Evolutionary conservation across 2,797 vertebrate species (phyloP), one percentile per base, ranked within the genome.

Genomic region (Echeneis naucrates): DNA sequence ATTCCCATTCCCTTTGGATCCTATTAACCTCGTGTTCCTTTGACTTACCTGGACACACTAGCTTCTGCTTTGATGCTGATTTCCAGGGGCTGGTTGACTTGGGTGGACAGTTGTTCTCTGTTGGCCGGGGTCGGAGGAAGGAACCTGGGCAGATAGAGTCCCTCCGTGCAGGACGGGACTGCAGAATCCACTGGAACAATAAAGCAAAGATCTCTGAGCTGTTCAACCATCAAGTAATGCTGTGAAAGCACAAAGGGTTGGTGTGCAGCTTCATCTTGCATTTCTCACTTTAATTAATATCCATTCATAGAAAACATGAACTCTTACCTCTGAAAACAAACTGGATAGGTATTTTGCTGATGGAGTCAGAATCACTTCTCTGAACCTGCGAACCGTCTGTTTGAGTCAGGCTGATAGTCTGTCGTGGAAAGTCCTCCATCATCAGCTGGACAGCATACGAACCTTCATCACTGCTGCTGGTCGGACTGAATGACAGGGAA

Each of bases 361-460:
- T 57, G 0, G 38, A 1, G 3, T 53, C 2, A 1, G 4, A 42
- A 0, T 45, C 1, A 1, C 42, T 81, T 45, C 11, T 32, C 1
- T 0, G 12, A 0, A 8, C 38, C 8, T 51, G 45, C 0, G 0
- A 0, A 0, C 72, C 52, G 12, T 60, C 0, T 0, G 55, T 27
- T 4, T 71, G 19, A 23, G 19, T 77, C 71, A 90, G 50, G 9
- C 1, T 73, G 53, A 88, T 78, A 0, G 0, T 45, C 63, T 80
- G 33, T 1, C 2, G 33, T 48, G 84, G 84, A 19, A 87, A 84
- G 68, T 88, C 88, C 76, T 90, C 83, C 84, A 90, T 78, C 30
- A 82, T 47, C 50, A 85, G 21, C 69, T 84, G 83, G 0, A 89
- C 72, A 0, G 6, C 64, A 5, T 87, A 80, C 0, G 9, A 0